These are phyloP conservation scores for Osmerus mordax DNA, from an alignment of 2,113 vertebrate genomes.

Conservation along the genomic window DNA sequence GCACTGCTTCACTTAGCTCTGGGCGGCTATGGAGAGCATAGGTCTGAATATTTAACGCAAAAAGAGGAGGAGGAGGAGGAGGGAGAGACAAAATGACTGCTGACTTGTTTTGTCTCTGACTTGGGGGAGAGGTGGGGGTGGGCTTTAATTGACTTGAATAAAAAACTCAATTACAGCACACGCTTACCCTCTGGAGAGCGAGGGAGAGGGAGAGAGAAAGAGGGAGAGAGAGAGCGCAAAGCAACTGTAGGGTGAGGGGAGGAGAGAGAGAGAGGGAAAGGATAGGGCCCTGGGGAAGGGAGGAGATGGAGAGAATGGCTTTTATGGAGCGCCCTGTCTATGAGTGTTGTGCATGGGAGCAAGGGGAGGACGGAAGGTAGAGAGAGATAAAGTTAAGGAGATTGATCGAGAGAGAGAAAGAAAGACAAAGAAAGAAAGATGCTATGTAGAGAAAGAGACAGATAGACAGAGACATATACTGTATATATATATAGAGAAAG, in stretches of 20 bases:
- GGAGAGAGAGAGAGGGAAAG: conserved; percentile 22
- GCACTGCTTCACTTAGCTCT: conserved; percentile 24
- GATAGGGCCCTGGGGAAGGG: conserved; percentile 42
- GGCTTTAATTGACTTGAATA: conserved; percentile 73
- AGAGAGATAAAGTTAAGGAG: conserved; percentile 44
- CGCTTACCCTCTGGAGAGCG: conserved; percentile 56
- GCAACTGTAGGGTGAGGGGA: conserved; percentile 49
- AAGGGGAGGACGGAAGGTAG: conserved; percentile 43
- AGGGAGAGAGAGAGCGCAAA: conserved; percentile 21
- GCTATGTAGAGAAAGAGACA: background rate
- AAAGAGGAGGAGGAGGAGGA: background rate
- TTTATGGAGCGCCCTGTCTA: background rate
- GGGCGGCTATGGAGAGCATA: too few species aligned
- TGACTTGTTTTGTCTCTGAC: conserved; percentile 65
- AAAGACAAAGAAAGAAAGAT: conserved; percentile 20
- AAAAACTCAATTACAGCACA: conserved; percentile 71
- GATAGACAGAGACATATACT: background rate
- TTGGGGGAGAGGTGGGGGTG: background rate
- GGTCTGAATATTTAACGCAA: too few species aligned
- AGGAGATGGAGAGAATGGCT: conserved; percentile 45
- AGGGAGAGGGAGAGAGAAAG: conserved; percentile 21
- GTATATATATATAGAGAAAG: background rate
- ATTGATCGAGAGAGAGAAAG: conserved; percentile 33
- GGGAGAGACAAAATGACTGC: conserved; percentile 42
- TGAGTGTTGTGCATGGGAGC: conserved; percentile 38